Conservation (phyloP, 1,140 invertebrate species). For the Leguminivora glycinivorella region DNA sequence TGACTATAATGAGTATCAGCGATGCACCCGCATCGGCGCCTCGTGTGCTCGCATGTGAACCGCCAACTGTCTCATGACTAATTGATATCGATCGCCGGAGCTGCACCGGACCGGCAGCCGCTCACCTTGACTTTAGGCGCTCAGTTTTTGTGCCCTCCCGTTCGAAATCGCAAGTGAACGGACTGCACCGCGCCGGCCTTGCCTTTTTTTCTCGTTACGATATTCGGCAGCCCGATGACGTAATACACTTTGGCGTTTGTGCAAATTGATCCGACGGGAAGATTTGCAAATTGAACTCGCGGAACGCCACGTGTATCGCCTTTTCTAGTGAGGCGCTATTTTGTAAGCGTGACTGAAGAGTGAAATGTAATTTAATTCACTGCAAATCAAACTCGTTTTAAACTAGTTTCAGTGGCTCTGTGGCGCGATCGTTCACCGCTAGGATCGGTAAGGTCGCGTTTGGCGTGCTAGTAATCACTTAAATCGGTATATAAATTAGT, state of each 20-base stretch:
- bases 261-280: slow-evolving; percentile 56
- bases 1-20: too few species aligned
- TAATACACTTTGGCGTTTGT: slow-evolving; percentile 55
- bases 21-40: not conserved
- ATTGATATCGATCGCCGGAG: slow-evolving; percentile 46
- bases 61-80: slow-evolving; percentile 53
- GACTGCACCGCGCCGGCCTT: slow-evolving; percentile 61
- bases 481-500: slow-evolving; percentile 27
- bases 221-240: slow-evolving; percentile 59
- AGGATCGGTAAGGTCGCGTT: slow-evolving; percentile 4
- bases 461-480: slow-evolving; percentile 21
- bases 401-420: slow-evolving; percentile 14
- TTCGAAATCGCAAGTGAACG: slow-evolving; percentile 72
- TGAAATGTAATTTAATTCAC: slow-evolving; percentile 10
- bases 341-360: slow-evolving; percentile 17
- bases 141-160: slow-evolving; percentile 33
- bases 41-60: slow-evolving; percentile 40
- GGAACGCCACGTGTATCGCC: slow-evolving; percentile 37
- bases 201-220: slow-evolving; percentile 58
- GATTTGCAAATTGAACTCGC: slow-evolving; percentile 57
- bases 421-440: slow-evolving; percentile 25
- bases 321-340: not conserved
- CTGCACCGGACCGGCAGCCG: slow-evolving; percentile 40
- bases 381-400: slow-evolving; percentile 24
- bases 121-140: slow-evolving; percentile 67